These are phyloP conservation scores for Sycobia sp. DNA, from an alignment of 1,140 invertebrate species.

Conservation along the genomic window DNA sequence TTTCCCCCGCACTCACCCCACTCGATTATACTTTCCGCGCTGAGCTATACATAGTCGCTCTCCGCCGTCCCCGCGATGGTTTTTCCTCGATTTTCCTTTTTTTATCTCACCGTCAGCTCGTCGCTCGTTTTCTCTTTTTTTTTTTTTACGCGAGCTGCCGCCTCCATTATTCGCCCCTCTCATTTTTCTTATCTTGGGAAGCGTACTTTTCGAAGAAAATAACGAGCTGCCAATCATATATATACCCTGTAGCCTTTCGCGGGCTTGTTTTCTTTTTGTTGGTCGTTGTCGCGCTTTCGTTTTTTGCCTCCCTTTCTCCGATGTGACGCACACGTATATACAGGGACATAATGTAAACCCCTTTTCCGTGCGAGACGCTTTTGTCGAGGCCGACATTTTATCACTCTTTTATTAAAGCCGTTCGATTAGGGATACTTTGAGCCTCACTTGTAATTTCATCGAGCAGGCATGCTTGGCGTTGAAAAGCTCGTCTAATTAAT, in stretches of 20 bases:
- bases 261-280: not conserved
- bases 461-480: too few species aligned
- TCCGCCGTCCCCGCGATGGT: not conserved
- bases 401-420: slow-evolving; percentile 1
- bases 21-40: slow-evolving; percentile 25
- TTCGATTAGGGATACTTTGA: not conserved
- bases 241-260: not conserved
- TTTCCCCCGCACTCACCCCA: not conserved
- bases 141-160: not conserved
- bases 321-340: not conserved
- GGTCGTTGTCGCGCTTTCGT: not conserved
- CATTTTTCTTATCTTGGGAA: slow-evolving; percentile 18
- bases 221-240: slow-evolving; percentile 28
- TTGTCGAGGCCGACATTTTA: not conserved
- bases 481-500: too few species aligned
- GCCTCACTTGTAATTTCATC: too few species aligned
- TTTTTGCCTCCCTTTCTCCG: not conserved
- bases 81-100: too few species aligned
- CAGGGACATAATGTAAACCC: not conserved
- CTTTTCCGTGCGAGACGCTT: not conserved
- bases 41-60: too few species aligned
- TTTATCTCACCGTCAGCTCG: too few species aligned
- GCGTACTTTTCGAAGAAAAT: slow-evolving; percentile 22
- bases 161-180: slow-evolving; percentile 23
- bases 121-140: not conserved